Percentiles rank a stretch among this genome's conserved stretches.
Conservation (phyloP, 1,140 invertebrate species). For the Aporrectodea caliginosa region DNA sequence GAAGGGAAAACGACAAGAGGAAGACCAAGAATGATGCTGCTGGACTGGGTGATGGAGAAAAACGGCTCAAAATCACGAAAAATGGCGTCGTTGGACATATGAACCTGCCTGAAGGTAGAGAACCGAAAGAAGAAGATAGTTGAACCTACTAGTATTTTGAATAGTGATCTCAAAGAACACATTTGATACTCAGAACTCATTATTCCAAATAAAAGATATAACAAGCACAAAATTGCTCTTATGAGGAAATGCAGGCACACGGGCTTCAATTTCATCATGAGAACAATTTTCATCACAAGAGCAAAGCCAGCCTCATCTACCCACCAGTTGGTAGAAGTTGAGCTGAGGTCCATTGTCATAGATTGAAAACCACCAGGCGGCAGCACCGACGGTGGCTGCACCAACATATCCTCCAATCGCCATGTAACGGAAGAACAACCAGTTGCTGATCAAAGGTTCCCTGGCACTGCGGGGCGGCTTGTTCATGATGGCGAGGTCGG, state of each 20-base stretch:
- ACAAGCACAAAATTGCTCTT: too few species aligned
- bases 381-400: conserved; percentile 95
- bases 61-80: too few species aligned
- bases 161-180: not conserved
- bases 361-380: conserved; percentile 99
- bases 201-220: not conserved
- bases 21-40: too few species aligned
- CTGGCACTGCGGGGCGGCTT: conserved; percentile 94
- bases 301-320: not conserved
- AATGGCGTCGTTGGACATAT: too few species aligned
- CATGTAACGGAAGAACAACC: conserved; percentile 91
- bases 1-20: too few species aligned
- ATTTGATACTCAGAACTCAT: not conserved
- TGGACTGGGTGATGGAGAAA: too few species aligned
- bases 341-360: conserved; percentile 89
- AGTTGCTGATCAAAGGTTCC: conserved; percentile 97
- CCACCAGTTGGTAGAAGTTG: conserved; percentile 91
- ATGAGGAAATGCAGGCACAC: too few species aligned
- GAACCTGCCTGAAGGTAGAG: too few species aligned
- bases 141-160: too few species aligned
- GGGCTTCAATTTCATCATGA: too few species aligned
- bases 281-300: too few species aligned
- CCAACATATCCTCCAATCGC: conserved; percentile 71
- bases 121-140: too few species aligned
- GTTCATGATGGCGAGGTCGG: conserved; percentile 99